A percentile compares a stretch with the other conserved stretches of the same genome.
Conservation (phyloP, 2,888 invertebrate genomes). For the Diarsia mendica region DNA sequence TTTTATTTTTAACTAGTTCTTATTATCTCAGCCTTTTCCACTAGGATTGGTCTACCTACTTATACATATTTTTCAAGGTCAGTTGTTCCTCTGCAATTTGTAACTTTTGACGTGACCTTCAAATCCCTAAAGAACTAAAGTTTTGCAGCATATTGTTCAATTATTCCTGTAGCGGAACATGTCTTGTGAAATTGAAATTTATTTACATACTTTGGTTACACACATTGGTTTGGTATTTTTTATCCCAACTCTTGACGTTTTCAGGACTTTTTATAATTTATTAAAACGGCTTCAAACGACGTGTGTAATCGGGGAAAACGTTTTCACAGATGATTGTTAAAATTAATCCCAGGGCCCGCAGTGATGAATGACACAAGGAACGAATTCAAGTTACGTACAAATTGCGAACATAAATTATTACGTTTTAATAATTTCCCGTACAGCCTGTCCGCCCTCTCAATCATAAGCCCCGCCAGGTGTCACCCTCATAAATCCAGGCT, state of each 20-base stretch:
- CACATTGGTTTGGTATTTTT: conserved; percentile 31
- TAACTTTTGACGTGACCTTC: conserved; percentile 35
- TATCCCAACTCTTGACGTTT: conserved; percentile 9
- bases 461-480: conserved; percentile 84
- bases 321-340: conserved; percentile 84
- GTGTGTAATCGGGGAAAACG: conserved; percentile 71
- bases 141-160: conserved; percentile 31
- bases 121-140: conserved; percentile 21
- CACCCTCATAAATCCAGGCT: conserved; percentile 82
- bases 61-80: not conserved
- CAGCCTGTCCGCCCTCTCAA: conserved; percentile 82
- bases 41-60: not conserved
- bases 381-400: conserved; percentile 88
- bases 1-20: not conserved
- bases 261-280: conserved; percentile 36
- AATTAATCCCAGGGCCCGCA: conserved; percentile 82
- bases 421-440: conserved; percentile 88
- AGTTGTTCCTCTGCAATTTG: not conserved
- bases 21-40: not conserved
- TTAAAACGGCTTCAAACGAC: conserved; percentile 44
- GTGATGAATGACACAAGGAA: conserved; percentile 89
- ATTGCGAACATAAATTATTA: conserved; percentile 88
- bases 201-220: conserved; percentile 8
- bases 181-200: conserved; percentile 48
- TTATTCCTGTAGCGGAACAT: conserved; percentile 42